Conservation (phyloP, 2,113 vertebrate species). For the Cyanocitta stelleri region DNA sequence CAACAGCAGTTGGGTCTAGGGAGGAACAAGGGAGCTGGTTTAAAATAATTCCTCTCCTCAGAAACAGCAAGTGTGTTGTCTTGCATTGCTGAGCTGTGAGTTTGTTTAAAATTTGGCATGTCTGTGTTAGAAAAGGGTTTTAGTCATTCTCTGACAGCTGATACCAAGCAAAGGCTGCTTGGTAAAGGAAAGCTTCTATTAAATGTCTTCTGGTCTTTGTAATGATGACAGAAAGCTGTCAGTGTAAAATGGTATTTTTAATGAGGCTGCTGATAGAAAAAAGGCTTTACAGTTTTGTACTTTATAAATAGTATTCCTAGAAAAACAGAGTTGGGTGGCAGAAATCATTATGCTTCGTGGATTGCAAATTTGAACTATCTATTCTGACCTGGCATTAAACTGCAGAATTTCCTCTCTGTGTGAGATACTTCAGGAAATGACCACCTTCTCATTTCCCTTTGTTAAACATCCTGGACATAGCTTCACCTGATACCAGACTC, state of each 20-base stretch:
- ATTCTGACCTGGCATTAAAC: neutral
- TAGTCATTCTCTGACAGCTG: neutral
- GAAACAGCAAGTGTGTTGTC: neutral
- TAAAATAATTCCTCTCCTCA: neutral
- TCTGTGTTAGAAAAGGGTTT: neutral
- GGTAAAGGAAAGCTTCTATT: neutral
- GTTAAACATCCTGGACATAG: neutral
- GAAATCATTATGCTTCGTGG: neutral
- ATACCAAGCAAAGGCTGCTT: neutral
- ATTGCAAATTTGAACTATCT: neutral
- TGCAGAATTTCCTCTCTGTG: neutral
- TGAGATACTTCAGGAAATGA: neutral
- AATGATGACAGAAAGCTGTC: neutral
- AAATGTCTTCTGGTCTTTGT: neutral
- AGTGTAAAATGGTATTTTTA: conserved; percentile 3
- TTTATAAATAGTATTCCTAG: neutral
- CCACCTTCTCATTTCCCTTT: neutral
- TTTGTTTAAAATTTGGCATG: neutral
- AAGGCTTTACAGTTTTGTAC: neutral
- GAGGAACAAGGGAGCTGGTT: neutral
- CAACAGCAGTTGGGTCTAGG: neutral
- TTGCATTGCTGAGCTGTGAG: neutral
- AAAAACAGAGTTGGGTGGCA: neutral
- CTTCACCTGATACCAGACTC: neutral
- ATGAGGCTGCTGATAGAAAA: neutral